Evolutionary conservation across 2,797 vertebrate species (phyloP).

Genomic region (Thunnus albacares): DNA sequence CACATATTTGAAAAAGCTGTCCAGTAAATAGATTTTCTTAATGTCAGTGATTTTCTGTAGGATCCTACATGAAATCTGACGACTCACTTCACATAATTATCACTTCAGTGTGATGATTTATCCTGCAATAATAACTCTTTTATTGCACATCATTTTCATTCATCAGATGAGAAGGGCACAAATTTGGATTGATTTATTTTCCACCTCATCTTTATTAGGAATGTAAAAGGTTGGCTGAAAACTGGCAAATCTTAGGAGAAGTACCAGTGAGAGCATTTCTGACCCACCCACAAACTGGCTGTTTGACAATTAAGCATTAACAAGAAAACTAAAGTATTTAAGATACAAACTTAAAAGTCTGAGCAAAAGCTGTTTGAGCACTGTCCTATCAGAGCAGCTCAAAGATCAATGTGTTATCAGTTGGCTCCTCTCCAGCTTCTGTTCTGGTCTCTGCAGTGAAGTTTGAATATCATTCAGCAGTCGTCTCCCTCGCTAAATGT

Average conservation of each 20-base stretch:
- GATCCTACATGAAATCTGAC: neutral
- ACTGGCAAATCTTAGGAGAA: too few relatives aligned
- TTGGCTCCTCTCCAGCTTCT: conserved; percentile 1
- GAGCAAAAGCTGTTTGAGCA: too few relatives aligned
- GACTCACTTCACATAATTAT: neutral
- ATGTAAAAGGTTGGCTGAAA: neutral
- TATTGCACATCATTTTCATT: too few relatives aligned
- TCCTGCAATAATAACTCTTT: neutral
- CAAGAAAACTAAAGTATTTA: neutral
- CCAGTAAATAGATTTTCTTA: neutral
- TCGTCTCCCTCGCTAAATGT: neutral
- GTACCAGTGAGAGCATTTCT: too few relatives aligned
- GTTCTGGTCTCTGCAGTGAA: neutral
- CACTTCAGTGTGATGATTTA: neutral
- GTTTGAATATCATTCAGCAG: conserved; percentile 2
- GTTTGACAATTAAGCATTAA: neutral
- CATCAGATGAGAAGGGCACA: neutral
- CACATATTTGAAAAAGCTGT: neutral
- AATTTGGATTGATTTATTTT: neutral
- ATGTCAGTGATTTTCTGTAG: neutral
- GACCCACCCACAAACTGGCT: neutral
- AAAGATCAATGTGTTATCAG: conserved; percentile 13
- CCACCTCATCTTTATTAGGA: neutral
- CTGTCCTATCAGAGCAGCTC: neutral
- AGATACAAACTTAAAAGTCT: too few relatives aligned